These are phyloP conservation scores for Elgonia sp. DNA, from an alignment of 2,888 invertebrate species.

Conservation along the genomic window DNA sequence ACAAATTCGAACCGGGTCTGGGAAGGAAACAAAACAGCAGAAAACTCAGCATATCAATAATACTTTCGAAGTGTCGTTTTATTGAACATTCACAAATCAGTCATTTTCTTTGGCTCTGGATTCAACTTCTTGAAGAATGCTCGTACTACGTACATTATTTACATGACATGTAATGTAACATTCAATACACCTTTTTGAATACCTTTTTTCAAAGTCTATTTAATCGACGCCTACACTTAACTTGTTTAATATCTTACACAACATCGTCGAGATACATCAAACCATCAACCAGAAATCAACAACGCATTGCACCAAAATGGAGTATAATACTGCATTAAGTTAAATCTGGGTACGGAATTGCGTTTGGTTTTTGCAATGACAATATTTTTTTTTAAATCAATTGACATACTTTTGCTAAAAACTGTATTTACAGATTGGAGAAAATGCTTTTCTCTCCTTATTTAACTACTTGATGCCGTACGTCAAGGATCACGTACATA, in stretches of 20 bases:
- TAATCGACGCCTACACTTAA: neutral
- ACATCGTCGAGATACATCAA: constrained; percentile 24
- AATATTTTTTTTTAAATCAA: constrained; percentile 2
- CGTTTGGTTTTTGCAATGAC: neutral
- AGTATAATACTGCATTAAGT: constrained; percentile 48
- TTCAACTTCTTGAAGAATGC: constrained; percentile 49
- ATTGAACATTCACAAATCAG: constrained; percentile 72
- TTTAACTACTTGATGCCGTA: neutral
- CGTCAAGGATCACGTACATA: constrained; percentile 47
- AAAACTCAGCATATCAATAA: constrained; percentile 38
- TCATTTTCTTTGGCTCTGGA: constrained; percentile 71
- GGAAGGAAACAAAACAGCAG: constrained; percentile 3
- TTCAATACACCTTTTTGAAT: constrained; percentile 46
- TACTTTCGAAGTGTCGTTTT: constrained; percentile 57
- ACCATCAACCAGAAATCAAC: constrained; percentile 31
- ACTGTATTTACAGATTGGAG: constrained; percentile 25
- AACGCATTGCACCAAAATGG: neutral
- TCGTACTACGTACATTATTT: constrained; percentile 61
- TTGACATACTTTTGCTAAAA: constrained; percentile 22
- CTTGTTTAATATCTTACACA: constrained; percentile 1
- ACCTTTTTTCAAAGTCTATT: constrained; percentile 9
- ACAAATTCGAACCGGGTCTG: neutral
- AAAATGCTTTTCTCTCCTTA: constrained; percentile 27
- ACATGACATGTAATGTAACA: constrained; percentile 52
- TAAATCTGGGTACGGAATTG: neutral